phyloP scores from a whole-genome alignment of 2,888 invertebrate genomes.

The Pemphredon lugubris region DNA sequence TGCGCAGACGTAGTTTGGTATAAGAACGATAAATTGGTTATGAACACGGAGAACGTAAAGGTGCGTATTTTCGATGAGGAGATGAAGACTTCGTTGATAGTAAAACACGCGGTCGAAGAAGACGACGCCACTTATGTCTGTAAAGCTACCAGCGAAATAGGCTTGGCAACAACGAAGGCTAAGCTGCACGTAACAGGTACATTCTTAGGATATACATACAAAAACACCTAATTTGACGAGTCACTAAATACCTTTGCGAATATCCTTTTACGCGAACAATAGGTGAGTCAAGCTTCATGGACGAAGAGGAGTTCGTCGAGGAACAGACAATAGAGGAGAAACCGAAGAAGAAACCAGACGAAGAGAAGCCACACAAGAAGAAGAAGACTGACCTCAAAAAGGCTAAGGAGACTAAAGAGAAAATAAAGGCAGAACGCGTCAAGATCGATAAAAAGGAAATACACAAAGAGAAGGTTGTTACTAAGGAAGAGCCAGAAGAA shows the following conservation, averaged over 20 bases:
- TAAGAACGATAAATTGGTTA: slow-evolving; percentile 90
- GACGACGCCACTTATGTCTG: slow-evolving; percentile 91
- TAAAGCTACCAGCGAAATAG: slow-evolving; percentile 93
- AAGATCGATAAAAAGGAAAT: slow-evolving; percentile 81
- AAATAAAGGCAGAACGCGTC: slow-evolving; percentile 82
- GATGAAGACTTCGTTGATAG: slow-evolving; percentile 86
- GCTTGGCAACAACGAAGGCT: slow-evolving; percentile 90
- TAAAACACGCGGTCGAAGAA: slow-evolving; percentile 85
- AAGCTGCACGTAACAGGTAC: slow-evolving; percentile 86
- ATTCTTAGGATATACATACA: too few relatives aligned
- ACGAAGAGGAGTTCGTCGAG: slow-evolving; percentile 51
- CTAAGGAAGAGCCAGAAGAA: slow-evolving; percentile 75
- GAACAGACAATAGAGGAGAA: slow-evolving; percentile 68
- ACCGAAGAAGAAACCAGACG: slow-evolving; percentile 54
- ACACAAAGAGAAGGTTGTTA: slow-evolving; percentile 65
- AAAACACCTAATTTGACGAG: too few relatives aligned
- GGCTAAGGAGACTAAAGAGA: slow-evolving; percentile 81
- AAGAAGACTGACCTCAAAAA: slow-evolving; percentile 79
- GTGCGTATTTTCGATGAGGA: slow-evolving; percentile 87
- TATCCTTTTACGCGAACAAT: too few relatives aligned
- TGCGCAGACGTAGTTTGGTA: slow-evolving; percentile 92
- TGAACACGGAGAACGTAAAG: slow-evolving; percentile 88
- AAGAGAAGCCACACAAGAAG: slow-evolving; percentile 70
- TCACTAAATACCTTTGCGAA: too few relatives aligned
- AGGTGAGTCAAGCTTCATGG: slow-evolving; percentile 66